Evolutionary conservation across 2,888 invertebrate species (phyloP), one percentile per base, ranked within the genome.

Genomic region (Caenorhabditis becei): DNA sequence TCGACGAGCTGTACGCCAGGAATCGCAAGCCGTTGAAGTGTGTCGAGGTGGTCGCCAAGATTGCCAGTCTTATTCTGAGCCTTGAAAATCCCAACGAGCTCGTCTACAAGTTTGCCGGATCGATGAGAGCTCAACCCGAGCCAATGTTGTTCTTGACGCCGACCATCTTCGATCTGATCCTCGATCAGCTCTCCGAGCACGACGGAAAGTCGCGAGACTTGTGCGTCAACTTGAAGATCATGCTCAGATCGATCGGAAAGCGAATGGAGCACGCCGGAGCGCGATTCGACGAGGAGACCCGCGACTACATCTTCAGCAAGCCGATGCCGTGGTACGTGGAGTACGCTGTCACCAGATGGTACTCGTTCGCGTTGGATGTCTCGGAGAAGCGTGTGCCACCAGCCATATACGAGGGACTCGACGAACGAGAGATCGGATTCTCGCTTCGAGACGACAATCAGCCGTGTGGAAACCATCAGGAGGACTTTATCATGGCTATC

Each of bases 221-320:
- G 14, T 11, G 58, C 10, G 41, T 26, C 0, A 59, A 49, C 41
- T 20, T 47, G 18, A 59, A 51, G 20, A 7, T 7, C 4, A 28
- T 58, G 18, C 32, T 74, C 5, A 54, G 49, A 35, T 20, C 20
- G 7, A 32, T 74, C 16, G 65, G 63, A 16, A 10, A 37, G 7
- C 41, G 51, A 1, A 74, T 65, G 65, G 23, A 24, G 14, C 23
- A 54, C 1, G 47, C 44, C 14, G 23, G 49, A n/a, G 23, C 18
- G 1, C 35, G 28, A n/a, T 71, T 71, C 53, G 71, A 71, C 20
- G 32, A 41, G 26, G 71, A 71, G 20, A 62, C 71, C 4, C 61
- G 32, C 10, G 18, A 28, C 0, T 20, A 53, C 20, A 16, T 44
- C 2, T 20, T 18, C 11, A 11, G 41, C 16, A 61, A 10, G 20